phyloP scores from a whole-genome alignment of 2,888 invertebrate genomes.

The Brachylomia viminalis region DNA sequence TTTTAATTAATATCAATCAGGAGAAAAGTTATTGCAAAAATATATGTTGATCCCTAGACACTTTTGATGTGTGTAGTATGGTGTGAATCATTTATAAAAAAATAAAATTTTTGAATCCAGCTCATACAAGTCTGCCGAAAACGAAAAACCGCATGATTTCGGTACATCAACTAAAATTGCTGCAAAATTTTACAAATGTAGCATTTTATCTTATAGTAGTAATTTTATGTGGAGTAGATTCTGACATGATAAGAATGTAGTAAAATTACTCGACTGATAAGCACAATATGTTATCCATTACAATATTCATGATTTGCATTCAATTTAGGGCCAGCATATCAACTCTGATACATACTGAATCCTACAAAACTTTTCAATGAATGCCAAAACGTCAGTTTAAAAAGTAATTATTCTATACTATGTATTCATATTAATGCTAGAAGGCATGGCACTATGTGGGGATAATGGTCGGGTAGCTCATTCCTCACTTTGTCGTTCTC shows the following conservation, averaged over 20 bases:
- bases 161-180: not conserved
- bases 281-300: slow-evolving; percentile 15
- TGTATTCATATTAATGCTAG: too few species aligned
- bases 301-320: not conserved
- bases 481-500: too few species aligned
- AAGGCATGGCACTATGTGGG: too few species aligned
- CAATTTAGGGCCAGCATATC: slow-evolving; percentile 1
- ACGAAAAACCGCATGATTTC: not conserved
- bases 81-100: slow-evolving; percentile 3
- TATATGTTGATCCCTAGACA: too few species aligned
- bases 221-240: slow-evolving; percentile 8
- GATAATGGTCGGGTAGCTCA: too few species aligned
- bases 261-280: slow-evolving; percentile 37
- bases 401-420: not conserved
- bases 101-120: not conserved
- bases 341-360: not conserved
- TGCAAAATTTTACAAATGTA: not conserved
- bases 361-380: not conserved
- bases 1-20: too few species aligned
- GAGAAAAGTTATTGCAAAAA: too few species aligned
- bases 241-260: slow-evolving; percentile 15
- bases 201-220: slow-evolving; percentile 22
- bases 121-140: not conserved
- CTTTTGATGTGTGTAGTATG: too few species aligned
- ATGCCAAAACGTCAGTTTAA: not conserved